Conservation (phyloP, 1,140 invertebrate species). For the Acyrthosiphon pisum region DNA sequence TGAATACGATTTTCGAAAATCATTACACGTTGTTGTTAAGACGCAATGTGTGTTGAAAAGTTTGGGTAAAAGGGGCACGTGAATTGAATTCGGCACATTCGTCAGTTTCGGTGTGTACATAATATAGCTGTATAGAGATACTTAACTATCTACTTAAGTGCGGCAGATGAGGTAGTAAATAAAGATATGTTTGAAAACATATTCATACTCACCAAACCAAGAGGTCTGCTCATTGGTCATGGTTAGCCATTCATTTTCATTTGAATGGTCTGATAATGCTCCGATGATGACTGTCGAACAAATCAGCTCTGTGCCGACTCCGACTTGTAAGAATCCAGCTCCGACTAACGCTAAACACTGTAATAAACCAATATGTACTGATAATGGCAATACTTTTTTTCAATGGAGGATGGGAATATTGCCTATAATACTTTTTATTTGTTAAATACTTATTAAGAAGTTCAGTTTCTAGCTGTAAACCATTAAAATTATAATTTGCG, state of each 20-base stretch:
- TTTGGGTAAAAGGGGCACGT: no score
- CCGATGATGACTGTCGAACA: constrained; percentile 29
- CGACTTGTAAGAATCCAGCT: constrained; percentile 45
- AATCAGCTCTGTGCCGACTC: constrained; percentile 23
- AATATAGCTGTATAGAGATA: no score
- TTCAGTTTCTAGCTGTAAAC: background rate
- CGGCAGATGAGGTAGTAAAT: no score
- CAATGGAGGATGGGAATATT: background rate
- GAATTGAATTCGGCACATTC: background rate
- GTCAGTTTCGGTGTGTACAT: background rate
- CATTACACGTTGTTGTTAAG: background rate
- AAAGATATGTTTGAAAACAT: background rate
- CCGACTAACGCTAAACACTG: constrained; percentile 43
- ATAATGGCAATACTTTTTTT: background rate
- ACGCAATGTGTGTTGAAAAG: no score
- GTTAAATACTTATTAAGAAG: background rate
- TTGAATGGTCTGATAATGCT: background rate
- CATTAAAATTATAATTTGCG: background rate
- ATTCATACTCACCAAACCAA: constrained; percentile 46
- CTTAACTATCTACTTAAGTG: no score
- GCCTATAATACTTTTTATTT: background rate
- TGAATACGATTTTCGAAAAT: background rate
- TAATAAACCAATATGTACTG: background rate
- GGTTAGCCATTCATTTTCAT: background rate
- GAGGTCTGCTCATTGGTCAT: background rate